A percentile compares a stretch with the other conserved stretches of the same genome.
Conservation (phyloP, 2,888 invertebrate genomes). For the Tortricodes alternella region DNA sequence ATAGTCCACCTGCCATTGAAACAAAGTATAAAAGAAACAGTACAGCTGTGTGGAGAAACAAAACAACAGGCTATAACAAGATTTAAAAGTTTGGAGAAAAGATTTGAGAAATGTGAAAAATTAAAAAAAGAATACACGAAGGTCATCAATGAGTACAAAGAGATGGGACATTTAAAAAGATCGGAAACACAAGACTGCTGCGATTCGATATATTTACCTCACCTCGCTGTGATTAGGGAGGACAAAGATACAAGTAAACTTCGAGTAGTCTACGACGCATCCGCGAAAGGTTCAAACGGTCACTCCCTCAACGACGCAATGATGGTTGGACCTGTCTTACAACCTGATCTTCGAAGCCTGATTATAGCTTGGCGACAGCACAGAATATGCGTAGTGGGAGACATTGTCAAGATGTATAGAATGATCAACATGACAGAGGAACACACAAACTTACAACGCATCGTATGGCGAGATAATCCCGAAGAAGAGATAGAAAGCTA, state of each 20-base stretch:
- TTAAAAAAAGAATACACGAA: conserved; percentile 32
- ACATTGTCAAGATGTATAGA: conserved; percentile 42
- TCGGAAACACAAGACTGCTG: background rate
- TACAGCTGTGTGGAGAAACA: conserved; percentile 27
- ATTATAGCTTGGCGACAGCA: conserved; percentile 33
- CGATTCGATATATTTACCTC: conserved; percentile 35
- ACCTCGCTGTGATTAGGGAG: conserved; percentile 37
- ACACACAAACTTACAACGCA: background rate
- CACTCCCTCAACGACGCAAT: conserved; percentile 34
- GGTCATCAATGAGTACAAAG: conserved; percentile 31
- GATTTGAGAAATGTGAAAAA: conserved; percentile 14
- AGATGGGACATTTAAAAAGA: background rate
- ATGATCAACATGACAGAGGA: background rate
- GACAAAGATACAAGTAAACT: conserved; percentile 37
- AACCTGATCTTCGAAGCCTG: conserved; percentile 35
- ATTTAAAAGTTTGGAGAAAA: conserved; percentile 33
- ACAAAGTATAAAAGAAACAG: conserved; percentile 11
- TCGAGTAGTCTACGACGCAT: conserved; percentile 38
- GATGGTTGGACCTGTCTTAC: conserved; percentile 35
- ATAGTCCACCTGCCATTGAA: conserved; percentile 34
- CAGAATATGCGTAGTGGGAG: conserved; percentile 34
- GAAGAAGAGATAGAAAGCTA: background rate
- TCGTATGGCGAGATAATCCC: background rate
- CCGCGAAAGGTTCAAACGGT: conserved; percentile 31
- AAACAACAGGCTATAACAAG: conserved; percentile 34